Percentiles rank a stretch among this genome's conserved stretches.
phyloP scores from a whole-genome alignment of 2,113 vertebrate species.

The Indicator maculatus region DNA sequence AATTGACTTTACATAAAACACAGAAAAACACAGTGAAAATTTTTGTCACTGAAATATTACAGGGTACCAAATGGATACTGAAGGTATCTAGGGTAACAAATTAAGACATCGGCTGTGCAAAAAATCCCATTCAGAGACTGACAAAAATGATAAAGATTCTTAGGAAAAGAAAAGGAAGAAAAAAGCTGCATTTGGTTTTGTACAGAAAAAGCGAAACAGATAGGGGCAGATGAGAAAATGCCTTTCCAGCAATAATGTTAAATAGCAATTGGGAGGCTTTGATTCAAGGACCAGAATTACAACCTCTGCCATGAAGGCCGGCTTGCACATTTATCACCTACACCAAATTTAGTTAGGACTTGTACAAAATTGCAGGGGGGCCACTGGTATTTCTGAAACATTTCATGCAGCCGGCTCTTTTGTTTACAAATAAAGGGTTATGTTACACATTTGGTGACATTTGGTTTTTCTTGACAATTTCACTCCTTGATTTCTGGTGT shows the following conservation, averaged over 20 bases:
- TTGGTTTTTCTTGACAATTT: conserved; percentile 71
- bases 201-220: conserved; percentile 58
- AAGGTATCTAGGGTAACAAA: conserved; percentile 41
- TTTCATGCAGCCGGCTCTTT: conserved; percentile 61
- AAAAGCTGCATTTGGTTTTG: conserved; percentile 61
- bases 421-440: conserved; percentile 80
- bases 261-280: conserved; percentile 48
- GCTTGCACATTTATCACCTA: conserved; percentile 64
- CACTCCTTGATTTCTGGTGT: conserved; percentile 55
- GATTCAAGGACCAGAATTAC: conserved; percentile 67
- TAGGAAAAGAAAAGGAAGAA: conserved; percentile 54
- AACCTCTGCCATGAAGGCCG: conserved; percentile 61
- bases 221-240: conserved; percentile 47
- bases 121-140: conserved; percentile 36
- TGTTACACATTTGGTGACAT: conserved; percentile 75
- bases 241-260: conserved; percentile 66
- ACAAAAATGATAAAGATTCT: conserved; percentile 36
- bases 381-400: conserved; percentile 67
- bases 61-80: conserved; percentile 28
- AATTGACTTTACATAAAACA: conserved; percentile 49
- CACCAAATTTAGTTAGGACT: conserved; percentile 60
- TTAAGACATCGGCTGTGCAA: conserved; percentile 3
- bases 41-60: conserved; percentile 40
- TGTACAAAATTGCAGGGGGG: conserved; percentile 65
- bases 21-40: conserved; percentile 16